Base-by-base conservation (phyloP, 2,888 invertebrate species). In the Dioctria linearis region DNA sequence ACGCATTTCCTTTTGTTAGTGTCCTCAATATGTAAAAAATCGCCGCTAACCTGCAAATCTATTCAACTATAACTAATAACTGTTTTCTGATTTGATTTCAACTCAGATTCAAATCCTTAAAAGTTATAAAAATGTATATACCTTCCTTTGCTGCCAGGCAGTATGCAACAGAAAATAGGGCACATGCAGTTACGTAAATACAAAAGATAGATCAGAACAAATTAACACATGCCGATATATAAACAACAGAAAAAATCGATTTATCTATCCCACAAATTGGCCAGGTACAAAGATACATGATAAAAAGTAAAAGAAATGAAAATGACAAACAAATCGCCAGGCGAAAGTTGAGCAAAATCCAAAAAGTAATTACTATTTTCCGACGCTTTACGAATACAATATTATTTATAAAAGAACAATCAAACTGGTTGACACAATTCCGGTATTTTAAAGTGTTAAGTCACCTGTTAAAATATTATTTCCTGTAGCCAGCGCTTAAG, bases 371-470 rank as follows among this genome's bases (percentile, higher is more conserved):
- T 51, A 11, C n/a, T 4, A 4, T 54, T 54, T 37, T 37, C 51
- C 51, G 37, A 43, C 51, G 39, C 37, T 37, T 6, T 54, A 54
- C 54, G 9, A 54, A 54, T 11, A 54, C 25, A 25, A 25, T 25
- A 25, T 25, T 25, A 25, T 25, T 11, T 39, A 49, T 63, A 76
- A 76, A 61, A 63, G 63, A 61, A 76, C 61, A 63, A 63, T 75
- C 39, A 49, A 76, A 76, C 76, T 49, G 76, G 76, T 76, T 76
- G 76, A 76, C 76, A 76, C 76, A 76, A 76, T 76, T 76, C 76
- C 76, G 76, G 76, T 76, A 63, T 63, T 25, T 76, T 40, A 61
- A 76, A 63, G 76, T 76, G 76, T 63, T 76, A 76, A 76, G 76
- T 76, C 76, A 76, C 76, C 76, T 76, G 76, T 76, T 76, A 76